Evolutionary conservation across 2,113 vertebrate species (phyloP).

Genomic region (Pygoscelis adeliae): DNA sequence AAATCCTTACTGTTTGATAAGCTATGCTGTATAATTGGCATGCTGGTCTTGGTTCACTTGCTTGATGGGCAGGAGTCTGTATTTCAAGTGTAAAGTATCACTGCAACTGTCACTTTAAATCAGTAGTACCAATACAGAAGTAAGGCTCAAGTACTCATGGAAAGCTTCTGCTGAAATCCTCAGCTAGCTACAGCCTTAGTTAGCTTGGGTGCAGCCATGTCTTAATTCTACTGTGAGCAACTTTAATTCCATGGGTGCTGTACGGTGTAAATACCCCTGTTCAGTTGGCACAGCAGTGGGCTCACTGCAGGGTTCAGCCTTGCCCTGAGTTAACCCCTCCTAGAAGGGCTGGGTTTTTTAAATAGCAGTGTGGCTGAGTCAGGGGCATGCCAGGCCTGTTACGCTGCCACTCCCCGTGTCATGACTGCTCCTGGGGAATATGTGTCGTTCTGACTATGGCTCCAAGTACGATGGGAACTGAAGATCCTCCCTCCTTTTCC

Average conservation of each 20-base stretch:
- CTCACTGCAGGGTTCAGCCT: neutral
- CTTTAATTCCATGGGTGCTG: neutral
- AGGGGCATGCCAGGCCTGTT: neutral
- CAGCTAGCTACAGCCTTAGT: neutral
- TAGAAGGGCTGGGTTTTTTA: neutral
- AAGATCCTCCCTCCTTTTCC: neutral
- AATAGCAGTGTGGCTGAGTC: neutral
- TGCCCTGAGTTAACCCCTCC: neutral
- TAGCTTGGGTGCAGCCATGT: neutral
- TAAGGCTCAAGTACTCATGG: neutral
- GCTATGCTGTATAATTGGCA: neutral
- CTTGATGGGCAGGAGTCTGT: neutral
- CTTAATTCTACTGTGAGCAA: neutral
- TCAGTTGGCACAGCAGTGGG: neutral
- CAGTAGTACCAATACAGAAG: neutral
- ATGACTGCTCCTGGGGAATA: neutral
- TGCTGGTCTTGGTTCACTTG: neutral
- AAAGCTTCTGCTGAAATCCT: neutral
- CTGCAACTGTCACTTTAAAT: neutral
- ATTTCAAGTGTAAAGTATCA: neutral
- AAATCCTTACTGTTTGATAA: neutral
- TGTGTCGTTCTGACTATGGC: neutral
- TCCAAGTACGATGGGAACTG: neutral
- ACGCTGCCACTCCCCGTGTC: accelerated
- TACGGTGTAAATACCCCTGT: too few relatives aligned